Base-by-base conservation (phyloP, 2,888 invertebrate genomes). In the Xylocampa areola region DNA sequence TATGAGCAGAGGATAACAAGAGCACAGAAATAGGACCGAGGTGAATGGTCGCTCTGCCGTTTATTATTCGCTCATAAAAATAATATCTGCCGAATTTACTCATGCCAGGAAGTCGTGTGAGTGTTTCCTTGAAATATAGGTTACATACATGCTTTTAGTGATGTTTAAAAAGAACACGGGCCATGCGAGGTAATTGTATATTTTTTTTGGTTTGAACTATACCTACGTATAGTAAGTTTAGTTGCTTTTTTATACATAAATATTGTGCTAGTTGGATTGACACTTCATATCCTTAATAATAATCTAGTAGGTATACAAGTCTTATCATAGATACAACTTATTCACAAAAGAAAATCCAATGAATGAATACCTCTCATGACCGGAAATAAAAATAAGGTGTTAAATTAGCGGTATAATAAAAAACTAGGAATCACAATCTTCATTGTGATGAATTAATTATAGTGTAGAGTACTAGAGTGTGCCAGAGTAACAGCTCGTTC, bases 31-130 rank as follows among this genome's bases (percentile, higher is more conserved):
- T 82, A 82, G 80, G 76, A 60, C 70, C 58, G 82, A 82, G 89
- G 88, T 89, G 83, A 89, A 88, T 47, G 88, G 75, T 78, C 87
- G 61, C 74, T 50, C 52, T 51, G 79, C 73, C 77, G 80, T 80
- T 80, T 80, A 77, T 82, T 78, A 84, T 85, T 82, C 73, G 79
- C 81, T 84, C 84, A 82, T 88, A 88, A 91, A 90, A 90, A 86
- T 84, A 81, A 84, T 65, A 66, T 68, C 57, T 68, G 52, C 64
- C 57, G 58, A 73, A 68, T 76, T 76, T 65, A 70, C 59, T 61
- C 47, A 33, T 36, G 30, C 21, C 59, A 54, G 53, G 68, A 61
- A 58, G 33, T 41, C 44, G 27, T 57, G 51, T 19, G 54, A 44
- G 50, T 36, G 21, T 51, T 71, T 61, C 53, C 61, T 57, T 39